A percentile compares a stretch with the other conserved stretches of the same genome.
Conservation (phyloP, 1,140 invertebrate species). For the Ceratina japonica region DNA sequence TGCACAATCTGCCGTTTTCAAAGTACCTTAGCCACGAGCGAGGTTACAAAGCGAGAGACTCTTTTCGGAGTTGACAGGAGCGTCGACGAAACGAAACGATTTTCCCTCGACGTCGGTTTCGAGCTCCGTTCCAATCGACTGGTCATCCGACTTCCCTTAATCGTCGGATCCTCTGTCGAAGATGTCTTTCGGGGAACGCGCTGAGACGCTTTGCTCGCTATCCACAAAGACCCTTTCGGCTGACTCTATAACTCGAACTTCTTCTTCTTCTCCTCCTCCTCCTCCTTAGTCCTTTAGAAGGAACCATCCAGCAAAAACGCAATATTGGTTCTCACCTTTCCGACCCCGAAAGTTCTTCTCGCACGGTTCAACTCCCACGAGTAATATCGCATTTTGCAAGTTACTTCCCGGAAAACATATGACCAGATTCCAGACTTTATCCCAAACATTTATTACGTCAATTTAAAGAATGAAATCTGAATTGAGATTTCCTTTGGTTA, state of each 20-base stretch:
- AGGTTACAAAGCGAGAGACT: not conserved
- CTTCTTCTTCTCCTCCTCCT: too few species aligned
- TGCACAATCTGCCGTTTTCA: not conserved
- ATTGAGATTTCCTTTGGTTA: too few species aligned
- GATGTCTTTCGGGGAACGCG: constrained; percentile 19
- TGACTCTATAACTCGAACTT: not conserved
- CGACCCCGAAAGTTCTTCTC: constrained; percentile 7
- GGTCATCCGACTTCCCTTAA: constrained; percentile 8
- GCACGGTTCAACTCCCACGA: not conserved
- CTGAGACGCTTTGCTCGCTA: not conserved
- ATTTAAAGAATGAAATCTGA: too few species aligned
- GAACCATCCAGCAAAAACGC: not conserved
- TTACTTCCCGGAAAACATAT: too few species aligned
- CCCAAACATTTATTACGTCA: too few species aligned
- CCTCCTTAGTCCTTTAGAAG: constrained; percentile 3
- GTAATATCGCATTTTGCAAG: too few species aligned
- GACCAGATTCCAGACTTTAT: too few species aligned
- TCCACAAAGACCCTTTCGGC: constrained; percentile 7
- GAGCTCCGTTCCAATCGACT: not conserved
- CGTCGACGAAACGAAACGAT: not conserved
- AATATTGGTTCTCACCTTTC: constrained; percentile 1
- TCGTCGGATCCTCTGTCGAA: not conserved
- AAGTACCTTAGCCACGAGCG: not conserved
- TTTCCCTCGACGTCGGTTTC: not conserved
- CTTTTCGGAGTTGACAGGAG: not conserved